A percentile compares a stretch with the other conserved stretches of the same genome.
Evolutionary conservation across 2,113 vertebrate genomes (phyloP).

Genomic region (Perognathus longimembris): DNA sequence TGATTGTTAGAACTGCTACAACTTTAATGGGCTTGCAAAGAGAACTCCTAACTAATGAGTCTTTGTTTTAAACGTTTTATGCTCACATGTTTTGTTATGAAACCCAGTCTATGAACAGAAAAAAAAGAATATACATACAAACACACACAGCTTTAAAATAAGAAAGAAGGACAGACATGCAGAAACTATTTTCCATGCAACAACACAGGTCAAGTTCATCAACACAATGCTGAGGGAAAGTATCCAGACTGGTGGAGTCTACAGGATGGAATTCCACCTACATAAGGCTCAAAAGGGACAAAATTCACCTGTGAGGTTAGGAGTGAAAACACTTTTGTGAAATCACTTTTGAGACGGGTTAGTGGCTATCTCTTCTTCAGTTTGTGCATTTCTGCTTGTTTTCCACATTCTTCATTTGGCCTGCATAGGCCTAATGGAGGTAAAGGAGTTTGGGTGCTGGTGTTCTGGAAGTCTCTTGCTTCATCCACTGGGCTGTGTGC

Average conservation of each 20-base stretch:
- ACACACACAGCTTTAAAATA: not conserved
- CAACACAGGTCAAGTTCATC: not conserved
- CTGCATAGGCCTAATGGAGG: not conserved
- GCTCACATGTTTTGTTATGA: slow-evolving; percentile 38
- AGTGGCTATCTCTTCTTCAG: not conserved
- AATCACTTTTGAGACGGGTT: not conserved
- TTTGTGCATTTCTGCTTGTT: not conserved
- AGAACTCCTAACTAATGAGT: slow-evolving; percentile 8
- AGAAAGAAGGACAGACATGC: not conserved
- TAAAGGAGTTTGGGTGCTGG: not conserved
- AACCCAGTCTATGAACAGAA: not conserved
- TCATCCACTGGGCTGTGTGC: not conserved
- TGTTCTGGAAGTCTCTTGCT: not conserved
- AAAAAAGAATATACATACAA: not conserved
- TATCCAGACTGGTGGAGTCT: not conserved
- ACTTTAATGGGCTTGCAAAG: not conserved
- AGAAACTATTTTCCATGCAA: not conserved
- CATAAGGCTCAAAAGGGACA: not conserved
- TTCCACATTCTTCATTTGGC: not conserved
- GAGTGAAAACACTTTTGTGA: not conserved
- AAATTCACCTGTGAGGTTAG: not conserved
- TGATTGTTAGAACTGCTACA: slow-evolving; percentile 54
- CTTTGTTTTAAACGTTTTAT: slow-evolving; percentile 22
- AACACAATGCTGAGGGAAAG: not conserved
- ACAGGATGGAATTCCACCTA: not conserved